A percentile compares a stretch with the other conserved stretches of the same genome.
These are phyloP conservation scores for Prosapia bicincta DNA, from an alignment of 2,888 invertebrate genomes.

Conservation along the genomic window DNA sequence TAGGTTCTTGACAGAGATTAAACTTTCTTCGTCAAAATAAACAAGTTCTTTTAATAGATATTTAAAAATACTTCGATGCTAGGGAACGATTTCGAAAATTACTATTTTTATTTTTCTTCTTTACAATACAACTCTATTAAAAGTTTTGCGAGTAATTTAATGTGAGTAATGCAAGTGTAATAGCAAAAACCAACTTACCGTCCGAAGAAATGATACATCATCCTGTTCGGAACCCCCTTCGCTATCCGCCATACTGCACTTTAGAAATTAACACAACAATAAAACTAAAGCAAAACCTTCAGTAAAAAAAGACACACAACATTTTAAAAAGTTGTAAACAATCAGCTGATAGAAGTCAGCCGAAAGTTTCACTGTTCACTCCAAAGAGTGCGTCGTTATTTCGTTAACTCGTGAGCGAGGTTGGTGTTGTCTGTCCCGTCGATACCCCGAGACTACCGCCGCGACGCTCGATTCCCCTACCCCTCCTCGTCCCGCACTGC, in stretches of 20 bases:
- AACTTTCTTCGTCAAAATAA: too few relatives aligned
- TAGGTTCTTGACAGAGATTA: too few relatives aligned
- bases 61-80: too few relatives aligned
- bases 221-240: conserved; percentile 98
- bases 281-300: conserved; percentile 7
- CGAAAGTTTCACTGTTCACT: not conserved
- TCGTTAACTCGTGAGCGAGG: not conserved
- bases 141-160: too few relatives aligned
- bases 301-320: not conserved
- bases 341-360: not conserved
- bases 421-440: not conserved
- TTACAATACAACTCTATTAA: too few relatives aligned
- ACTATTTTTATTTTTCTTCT: too few relatives aligned
- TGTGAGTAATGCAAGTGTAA: too few relatives aligned
- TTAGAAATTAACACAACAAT: not conserved
- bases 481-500: not conserved
- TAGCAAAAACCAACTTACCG: conserved; percentile 90
- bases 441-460: not conserved
- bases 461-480: not conserved
- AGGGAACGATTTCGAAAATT: too few relatives aligned
- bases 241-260: conserved; percentile 86
- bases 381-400: not conserved
- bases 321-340: not conserved
- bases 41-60: too few relatives aligned
- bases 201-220: conserved; percentile 99